phyloP scores from a whole-genome alignment of 2,797 vertebrate species.

The Scolopax rusticola region DNA sequence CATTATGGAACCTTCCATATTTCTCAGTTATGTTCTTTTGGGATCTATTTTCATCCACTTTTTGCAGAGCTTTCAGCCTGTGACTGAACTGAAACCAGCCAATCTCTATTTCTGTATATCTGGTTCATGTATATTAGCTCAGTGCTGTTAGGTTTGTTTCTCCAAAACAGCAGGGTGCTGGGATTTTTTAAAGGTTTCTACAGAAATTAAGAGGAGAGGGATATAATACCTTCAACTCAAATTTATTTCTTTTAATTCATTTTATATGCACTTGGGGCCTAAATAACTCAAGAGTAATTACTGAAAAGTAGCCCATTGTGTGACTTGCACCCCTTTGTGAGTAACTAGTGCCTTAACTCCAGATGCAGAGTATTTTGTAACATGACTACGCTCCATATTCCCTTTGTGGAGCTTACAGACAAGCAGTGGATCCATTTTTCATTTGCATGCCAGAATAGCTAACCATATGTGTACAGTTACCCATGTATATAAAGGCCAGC shows the following conservation, averaged over 20 bases:
- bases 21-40: conserved; percentile 16
- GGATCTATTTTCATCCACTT: conserved; percentile 23
- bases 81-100: conserved; percentile 27
- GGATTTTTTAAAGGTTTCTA: conserved; percentile 63
- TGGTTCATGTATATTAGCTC: conserved; percentile 59
- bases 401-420: conserved; percentile 30
- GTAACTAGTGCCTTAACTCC: conserved; percentile 62
- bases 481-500: neutral
- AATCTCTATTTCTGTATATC: conserved; percentile 46
- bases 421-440: conserved; percentile 29
- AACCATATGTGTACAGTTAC: conserved; percentile 11
- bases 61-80: conserved; percentile 15
- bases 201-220: conserved; percentile 62
- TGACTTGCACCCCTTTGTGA: conserved; percentile 64
- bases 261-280: conserved; percentile 68
- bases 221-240: conserved; percentile 68
- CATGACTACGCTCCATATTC: neutral
- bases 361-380: conserved; percentile 60
- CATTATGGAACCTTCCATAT: neutral
- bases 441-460: neutral
- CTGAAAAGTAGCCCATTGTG: conserved; percentile 69
- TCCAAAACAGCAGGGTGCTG: conserved; percentile 60
- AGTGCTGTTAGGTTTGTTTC: conserved; percentile 48
- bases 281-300: conserved; percentile 67
- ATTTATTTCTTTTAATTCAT: conserved; percentile 75